phyloP scores from a whole-genome alignment of 2,113 vertebrate genomes.

The Pampusana beccarii region DNA sequence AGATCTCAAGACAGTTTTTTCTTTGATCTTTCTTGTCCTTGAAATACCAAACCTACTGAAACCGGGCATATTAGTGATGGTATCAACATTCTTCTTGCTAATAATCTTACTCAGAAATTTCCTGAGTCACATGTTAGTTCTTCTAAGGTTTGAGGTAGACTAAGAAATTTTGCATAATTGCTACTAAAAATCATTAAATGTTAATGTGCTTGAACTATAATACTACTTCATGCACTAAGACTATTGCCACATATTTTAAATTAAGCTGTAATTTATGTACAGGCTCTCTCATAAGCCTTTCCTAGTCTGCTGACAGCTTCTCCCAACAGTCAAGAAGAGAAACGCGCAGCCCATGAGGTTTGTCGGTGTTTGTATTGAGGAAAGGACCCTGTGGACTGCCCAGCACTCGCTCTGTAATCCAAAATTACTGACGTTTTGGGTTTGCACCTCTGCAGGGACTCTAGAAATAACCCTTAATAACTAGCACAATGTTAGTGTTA shows the following conservation, averaged over 20 bases:
- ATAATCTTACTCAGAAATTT: neutral
- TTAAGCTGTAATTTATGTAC: neutral
- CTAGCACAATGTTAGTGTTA: neutral
- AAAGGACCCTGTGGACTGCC: neutral
- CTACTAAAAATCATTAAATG: neutral
- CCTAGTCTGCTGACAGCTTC: neutral
- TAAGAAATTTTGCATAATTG: neutral
- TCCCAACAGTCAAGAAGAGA: neutral
- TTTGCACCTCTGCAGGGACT: neutral
- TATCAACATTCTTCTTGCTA: neutral
- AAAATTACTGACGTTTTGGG: neutral
- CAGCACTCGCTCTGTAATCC: neutral
- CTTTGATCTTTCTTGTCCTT: neutral
- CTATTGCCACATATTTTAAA: neutral
- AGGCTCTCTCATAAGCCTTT: neutral
- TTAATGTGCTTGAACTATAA: neutral
- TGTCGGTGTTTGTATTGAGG: neutral
- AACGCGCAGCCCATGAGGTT: neutral
- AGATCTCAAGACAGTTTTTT: neutral
- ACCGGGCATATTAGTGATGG: neutral
- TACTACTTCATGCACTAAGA: neutral
- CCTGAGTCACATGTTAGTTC: neutral
- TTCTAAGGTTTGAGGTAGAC: neutral
- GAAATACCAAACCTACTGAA: neutral
- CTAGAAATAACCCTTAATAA: neutral